These are phyloP conservation scores for Drosophila eugracilis DNA, from an alignment of 1,140 invertebrate genomes.

Conservation along the genomic window DNA sequence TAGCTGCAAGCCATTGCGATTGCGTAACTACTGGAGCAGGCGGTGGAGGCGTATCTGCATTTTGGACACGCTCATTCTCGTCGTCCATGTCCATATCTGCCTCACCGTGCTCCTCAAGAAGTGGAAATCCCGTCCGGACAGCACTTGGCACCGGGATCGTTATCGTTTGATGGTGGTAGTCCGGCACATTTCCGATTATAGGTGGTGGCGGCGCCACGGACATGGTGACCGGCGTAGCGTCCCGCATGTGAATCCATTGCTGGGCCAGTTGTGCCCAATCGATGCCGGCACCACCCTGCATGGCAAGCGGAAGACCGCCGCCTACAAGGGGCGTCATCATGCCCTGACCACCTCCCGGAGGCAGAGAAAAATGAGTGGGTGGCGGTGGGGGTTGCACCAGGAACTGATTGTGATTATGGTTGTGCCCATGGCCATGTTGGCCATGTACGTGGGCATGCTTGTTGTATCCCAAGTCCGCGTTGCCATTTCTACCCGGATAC, in stretches of 20 bases:
- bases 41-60: conserved; percentile 49
- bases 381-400: conserved; percentile 67
- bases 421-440: conserved; percentile 69
- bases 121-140: conserved; percentile 1
- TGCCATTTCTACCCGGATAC: conserved; percentile 71
- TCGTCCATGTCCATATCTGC: conserved; percentile 94
- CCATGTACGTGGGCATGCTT: conserved; percentile 38
- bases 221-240: conserved; percentile 86
- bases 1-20: conserved; percentile 53
- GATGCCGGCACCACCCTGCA: conserved; percentile 86
- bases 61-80: conserved; percentile 84
- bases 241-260: conserved; percentile 99
- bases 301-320: conserved; percentile 59
- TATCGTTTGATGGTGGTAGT: conserved; percentile 43
- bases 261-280: conserved; percentile 98
- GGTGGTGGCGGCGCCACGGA: conserved; percentile 67
- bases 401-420: conserved; percentile 66
- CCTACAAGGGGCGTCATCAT: conserved; percentile 85
- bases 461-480: conserved; percentile 83
- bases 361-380: conserved; percentile 24
- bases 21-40: conserved; percentile 56
- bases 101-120: conserved; percentile 88
- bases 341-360: conserved; percentile 83
- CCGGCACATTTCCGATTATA: conserved; percentile 57
- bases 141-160: conserved; percentile 14